phyloP scores from a whole-genome alignment of 1,140 invertebrate species.

The Schlechtendalia chinensis region DNA sequence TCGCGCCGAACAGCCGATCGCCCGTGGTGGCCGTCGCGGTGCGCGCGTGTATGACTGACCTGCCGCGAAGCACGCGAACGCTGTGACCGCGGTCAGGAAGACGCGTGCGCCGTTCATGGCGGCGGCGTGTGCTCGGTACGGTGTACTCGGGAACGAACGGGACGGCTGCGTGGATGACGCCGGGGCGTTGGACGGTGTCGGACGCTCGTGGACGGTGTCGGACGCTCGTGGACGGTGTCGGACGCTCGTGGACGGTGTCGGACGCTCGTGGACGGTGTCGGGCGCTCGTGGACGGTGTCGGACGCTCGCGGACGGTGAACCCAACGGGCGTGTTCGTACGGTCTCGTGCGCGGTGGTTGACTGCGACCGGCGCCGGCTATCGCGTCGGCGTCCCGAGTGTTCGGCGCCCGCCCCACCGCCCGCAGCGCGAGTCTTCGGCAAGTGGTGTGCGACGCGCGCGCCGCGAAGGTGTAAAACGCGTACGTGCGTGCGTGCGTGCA shows the following conservation, averaged over 20 bases:
- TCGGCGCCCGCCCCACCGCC: background rate
- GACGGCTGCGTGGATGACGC: too few relatives aligned
- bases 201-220: too few relatives aligned
- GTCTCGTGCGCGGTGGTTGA: constrained; percentile 11
- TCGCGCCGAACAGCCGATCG: too few relatives aligned
- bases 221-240: too few relatives aligned
- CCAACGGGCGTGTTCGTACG: background rate
- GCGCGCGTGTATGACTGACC: constrained; percentile 5
- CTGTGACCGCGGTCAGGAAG: constrained; percentile 6
- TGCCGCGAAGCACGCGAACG: constrained; percentile 26
- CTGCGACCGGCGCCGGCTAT: background rate
- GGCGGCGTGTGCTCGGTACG: background rate
- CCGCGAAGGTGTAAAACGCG: too few relatives aligned
- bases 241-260: too few relatives aligned
- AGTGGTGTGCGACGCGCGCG: background rate
- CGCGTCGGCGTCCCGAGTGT: too few relatives aligned
- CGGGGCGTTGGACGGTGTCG: too few relatives aligned
- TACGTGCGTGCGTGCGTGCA: background rate
- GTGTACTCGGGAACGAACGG: background rate
- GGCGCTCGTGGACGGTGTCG: background rate
- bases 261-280: too few relatives aligned
- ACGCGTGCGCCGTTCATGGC: background rate
- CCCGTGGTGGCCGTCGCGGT: too few relatives aligned
- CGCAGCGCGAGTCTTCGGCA: too few relatives aligned
- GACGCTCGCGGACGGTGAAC: background rate